Evolutionary conservation across 2,888 invertebrate genomes (phyloP).

Genomic region (Ptilodon capucinus): DNA sequence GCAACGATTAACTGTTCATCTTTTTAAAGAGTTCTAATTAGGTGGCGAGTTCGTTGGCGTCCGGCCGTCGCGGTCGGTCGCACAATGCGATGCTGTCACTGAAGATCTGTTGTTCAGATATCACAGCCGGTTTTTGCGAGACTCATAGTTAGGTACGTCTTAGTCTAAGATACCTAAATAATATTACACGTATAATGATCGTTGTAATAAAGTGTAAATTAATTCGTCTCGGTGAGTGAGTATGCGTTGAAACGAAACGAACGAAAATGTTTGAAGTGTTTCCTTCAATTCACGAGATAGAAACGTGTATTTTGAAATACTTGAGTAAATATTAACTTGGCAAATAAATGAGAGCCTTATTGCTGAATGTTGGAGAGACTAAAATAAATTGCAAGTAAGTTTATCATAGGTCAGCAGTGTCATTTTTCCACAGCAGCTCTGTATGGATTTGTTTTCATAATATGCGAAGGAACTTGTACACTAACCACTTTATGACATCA

Average conservation of each 20-base stretch:
- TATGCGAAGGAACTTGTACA: background rate
- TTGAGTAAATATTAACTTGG: no score
- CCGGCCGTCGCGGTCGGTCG: conserved; percentile 16
- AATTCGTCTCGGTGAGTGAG: background rate
- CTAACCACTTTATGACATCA: background rate
- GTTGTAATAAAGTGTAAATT: background rate
- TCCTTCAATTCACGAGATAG: background rate
- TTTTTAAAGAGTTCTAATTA: conserved; percentile 11
- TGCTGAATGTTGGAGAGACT: no score
- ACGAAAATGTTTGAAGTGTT: background rate
- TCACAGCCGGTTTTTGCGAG: background rate
- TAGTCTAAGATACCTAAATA: background rate
- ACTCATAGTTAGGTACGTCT: background rate
- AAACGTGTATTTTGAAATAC: background rate
- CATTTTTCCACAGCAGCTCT: background rate
- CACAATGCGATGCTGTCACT: conserved; percentile 21
- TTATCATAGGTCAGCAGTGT: background rate
- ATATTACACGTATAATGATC: background rate
- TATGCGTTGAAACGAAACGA: background rate
- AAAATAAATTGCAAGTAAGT: no score
- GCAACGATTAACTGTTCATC: conserved; percentile 4
- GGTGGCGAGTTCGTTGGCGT: conserved; percentile 16
- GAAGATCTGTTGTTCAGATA: conserved; percentile 4
- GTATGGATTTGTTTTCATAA: background rate
- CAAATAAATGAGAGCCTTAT: no score